Percentiles rank a stretch among this genome's conserved stretches.
Evolutionary conservation across 2,888 invertebrate genomes (phyloP).

Genomic region (Leptinotarsa juncta): DNA sequence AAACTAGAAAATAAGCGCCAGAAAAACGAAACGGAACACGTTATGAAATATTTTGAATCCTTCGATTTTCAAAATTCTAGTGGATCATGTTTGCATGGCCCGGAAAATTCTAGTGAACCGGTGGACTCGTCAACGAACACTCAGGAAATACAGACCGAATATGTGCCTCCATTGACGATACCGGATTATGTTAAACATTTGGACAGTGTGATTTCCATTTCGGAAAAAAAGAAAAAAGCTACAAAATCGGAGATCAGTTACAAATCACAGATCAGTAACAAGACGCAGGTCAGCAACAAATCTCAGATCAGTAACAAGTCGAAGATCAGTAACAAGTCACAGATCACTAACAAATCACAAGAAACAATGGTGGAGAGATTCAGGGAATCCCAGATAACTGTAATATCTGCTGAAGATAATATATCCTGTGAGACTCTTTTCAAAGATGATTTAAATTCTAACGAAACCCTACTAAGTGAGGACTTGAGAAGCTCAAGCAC

Average conservation of each 20-base stretch:
- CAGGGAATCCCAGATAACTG: background rate
- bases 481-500: background rate
- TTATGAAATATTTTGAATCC: constrained; percentile 42
- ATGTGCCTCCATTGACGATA: constrained; percentile 6
- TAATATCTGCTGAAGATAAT: background rate
- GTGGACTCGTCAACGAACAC: constrained; percentile 29
- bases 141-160: constrained; percentile 50
- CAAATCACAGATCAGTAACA: background rate
- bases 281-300: background rate
- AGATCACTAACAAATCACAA: background rate
- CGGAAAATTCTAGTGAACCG: background rate
- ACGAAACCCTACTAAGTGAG: background rate
- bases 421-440: too few species aligned
- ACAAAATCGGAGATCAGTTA: background rate
- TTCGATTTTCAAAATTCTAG: constrained; percentile 33
- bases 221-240: background rate
- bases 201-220: constrained; percentile 12
- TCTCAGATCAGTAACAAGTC: background rate
- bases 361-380: background rate
- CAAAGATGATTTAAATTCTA: background rate
- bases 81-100: constrained; percentile 17
- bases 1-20: constrained; percentile 3
- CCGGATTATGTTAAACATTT: constrained; percentile 22
- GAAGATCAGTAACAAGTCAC: background rate
- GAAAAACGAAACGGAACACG: constrained; percentile 28